Evolutionary conservation across 2,888 invertebrate species (phyloP).

Genomic region (Drosophila pegasa): DNA sequence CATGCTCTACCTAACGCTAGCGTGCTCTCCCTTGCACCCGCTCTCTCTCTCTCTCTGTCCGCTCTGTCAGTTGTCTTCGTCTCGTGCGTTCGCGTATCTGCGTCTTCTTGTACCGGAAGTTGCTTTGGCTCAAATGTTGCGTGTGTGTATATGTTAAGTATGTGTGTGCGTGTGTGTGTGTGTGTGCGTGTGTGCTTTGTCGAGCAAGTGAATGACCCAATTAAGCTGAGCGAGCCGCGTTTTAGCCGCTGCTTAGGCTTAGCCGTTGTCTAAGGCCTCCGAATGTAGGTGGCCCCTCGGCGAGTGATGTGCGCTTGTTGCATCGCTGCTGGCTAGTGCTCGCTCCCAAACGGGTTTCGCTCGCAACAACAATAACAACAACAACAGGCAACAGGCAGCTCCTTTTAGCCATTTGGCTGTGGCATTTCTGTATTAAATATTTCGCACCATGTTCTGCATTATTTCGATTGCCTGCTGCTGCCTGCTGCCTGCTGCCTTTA

Average conservation of each 20-base stretch:
- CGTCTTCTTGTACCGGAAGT: constrained; percentile 54
- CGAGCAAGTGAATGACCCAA: constrained; percentile 77
- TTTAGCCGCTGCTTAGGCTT: constrained; percentile 64
- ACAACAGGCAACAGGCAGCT: constrained; percentile 30
- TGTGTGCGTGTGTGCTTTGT: constrained; percentile 41
- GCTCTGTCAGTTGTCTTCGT: constrained; percentile 7
- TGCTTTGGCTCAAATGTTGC: constrained; percentile 40
- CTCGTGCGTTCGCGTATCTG: constrained; percentile 8
- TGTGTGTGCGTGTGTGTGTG: constrained; percentile 8
- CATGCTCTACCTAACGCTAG: constrained; percentile 17
- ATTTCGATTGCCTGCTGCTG: constrained; percentile 62
- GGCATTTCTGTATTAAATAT: constrained; percentile 76
- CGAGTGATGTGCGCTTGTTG: constrained; percentile 8
- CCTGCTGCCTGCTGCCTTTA: constrained; percentile 49
- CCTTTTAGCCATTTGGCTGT: constrained; percentile 40
- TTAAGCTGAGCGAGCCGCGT: constrained; percentile 55
- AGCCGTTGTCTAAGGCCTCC: constrained; percentile 35
- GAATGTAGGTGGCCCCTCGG: constrained; percentile 56
- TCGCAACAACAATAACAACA: constrained; percentile 40
- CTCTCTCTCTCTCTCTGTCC: constrained; percentile 7
- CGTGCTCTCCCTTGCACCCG: constrained; percentile 14
- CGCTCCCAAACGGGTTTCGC: constrained; percentile 66
- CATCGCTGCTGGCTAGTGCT: constrained; percentile 29
- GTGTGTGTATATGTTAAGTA: background rate
- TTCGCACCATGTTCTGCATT: constrained; percentile 81